Conservation (phyloP, 2,113 vertebrate genomes). For the Lepus europaeus region DNA sequence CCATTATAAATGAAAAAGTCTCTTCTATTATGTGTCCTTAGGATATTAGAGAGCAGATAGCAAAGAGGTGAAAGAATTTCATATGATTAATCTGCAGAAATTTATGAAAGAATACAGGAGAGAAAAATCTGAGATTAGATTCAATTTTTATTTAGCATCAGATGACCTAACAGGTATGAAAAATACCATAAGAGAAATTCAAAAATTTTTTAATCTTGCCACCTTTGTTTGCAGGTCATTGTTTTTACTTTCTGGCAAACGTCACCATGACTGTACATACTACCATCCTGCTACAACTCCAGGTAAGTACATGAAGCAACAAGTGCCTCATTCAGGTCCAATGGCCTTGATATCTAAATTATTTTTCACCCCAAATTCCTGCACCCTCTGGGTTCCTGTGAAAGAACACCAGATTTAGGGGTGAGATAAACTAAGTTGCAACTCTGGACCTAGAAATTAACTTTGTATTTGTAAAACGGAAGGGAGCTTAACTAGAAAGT, state of each 20-base stretch:
- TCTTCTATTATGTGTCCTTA: neutral
- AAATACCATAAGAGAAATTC: neutral
- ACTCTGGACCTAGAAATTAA: constrained; percentile 6
- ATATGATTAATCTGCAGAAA: constrained; percentile 40
- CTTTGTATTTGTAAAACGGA: neutral
- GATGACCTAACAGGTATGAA: neutral
- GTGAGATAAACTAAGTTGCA: neutral
- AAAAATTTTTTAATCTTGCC: neutral
- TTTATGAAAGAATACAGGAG: constrained; percentile 24
- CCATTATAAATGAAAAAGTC: constrained; percentile 11
- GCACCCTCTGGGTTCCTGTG: neutral
- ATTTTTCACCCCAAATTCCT: neutral
- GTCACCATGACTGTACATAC: neutral
- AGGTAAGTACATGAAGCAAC: neutral
- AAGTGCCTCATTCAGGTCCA: neutral
- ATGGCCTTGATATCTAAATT: neutral
- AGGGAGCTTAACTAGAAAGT: neutral
- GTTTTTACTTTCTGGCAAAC: neutral
- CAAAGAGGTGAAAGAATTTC: neutral
- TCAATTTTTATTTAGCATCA: neutral
- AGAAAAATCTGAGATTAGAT: neutral
- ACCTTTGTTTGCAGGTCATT: neutral
- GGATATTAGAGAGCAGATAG: neutral
- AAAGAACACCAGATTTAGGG: neutral
- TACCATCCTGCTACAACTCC: neutral